These are phyloP conservation scores for Carcina quercana DNA, from an alignment of 2,888 invertebrate species.

Conservation along the genomic window DNA sequence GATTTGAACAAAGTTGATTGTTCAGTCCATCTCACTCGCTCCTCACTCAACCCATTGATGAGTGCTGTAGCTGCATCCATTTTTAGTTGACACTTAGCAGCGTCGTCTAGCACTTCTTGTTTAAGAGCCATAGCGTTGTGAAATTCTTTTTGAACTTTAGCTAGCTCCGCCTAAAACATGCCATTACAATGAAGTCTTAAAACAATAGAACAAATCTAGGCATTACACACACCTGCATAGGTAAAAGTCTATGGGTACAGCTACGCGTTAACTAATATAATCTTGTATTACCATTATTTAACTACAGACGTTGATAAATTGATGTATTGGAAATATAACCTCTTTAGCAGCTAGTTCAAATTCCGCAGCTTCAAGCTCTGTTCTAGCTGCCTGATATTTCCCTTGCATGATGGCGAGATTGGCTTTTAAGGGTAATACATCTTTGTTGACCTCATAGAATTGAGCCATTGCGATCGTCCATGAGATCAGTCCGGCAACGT, in stretches of 20 bases:
- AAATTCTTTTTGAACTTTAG: slow-evolving; percentile 79
- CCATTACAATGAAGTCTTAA: too few relatives aligned
- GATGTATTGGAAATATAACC: slow-evolving; percentile 36
- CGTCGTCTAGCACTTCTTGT: slow-evolving; percentile 85
- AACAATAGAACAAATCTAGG: too few relatives aligned
- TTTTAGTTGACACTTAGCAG: slow-evolving; percentile 87
- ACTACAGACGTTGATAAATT: too few relatives aligned
- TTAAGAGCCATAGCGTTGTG: slow-evolving; percentile 83
- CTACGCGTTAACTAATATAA: too few relatives aligned
- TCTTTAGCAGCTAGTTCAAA: slow-evolving; percentile 68
- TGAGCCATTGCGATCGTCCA: slow-evolving; percentile 92
- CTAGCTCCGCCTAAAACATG: slow-evolving; percentile 59
- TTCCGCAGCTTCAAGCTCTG: slow-evolving; percentile 76
- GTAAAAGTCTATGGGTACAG: too few relatives aligned
- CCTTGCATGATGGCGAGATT: slow-evolving; percentile 86
- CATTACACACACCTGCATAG: too few relatives aligned
- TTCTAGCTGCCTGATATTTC: slow-evolving; percentile 79
- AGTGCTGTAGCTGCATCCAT: slow-evolving; percentile 92
- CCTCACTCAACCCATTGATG: slow-evolving; percentile 90
- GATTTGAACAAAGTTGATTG: slow-evolving; percentile 87
- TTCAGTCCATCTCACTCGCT: slow-evolving; percentile 90
- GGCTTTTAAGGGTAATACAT: slow-evolving; percentile 88
- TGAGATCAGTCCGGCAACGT: slow-evolving; percentile 90
- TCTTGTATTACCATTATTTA: background rate
- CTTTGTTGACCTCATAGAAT: slow-evolving; percentile 90